Percentiles rank a stretch among this genome's conserved stretches.
Conservation (phyloP, 2,113 vertebrate species). For the Agelaius phoeniceus region DNA sequence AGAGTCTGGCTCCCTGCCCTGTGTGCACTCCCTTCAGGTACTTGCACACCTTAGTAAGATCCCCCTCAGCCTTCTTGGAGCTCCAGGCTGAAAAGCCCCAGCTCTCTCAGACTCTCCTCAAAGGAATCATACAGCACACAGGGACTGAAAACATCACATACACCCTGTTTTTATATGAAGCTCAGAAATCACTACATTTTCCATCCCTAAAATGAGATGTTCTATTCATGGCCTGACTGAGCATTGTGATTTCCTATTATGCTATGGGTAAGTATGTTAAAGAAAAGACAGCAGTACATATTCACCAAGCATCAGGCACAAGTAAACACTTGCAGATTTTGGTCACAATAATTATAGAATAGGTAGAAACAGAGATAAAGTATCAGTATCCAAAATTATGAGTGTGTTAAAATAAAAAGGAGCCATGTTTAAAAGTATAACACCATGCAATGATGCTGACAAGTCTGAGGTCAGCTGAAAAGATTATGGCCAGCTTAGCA, state of each 20-base stretch:
- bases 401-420: background rate
- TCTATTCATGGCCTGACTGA: background rate
- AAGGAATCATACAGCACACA: background rate
- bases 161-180: rapidly evolving
- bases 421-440: background rate
- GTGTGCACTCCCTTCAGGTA: background rate
- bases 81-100: background rate
- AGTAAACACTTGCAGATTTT: background rate
- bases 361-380: background rate
- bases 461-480: background rate
- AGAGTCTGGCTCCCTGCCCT: background rate
- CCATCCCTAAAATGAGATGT: background rate
- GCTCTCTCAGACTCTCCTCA: background rate
- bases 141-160: background rate
- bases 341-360: background rate
- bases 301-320: background rate
- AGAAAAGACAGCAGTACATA: background rate
- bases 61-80: rapidly evolving
- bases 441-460: background rate
- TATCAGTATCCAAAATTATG: background rate
- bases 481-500: background rate
- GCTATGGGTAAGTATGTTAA: background rate
- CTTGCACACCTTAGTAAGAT: background rate
- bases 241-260: background rate
- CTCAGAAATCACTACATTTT: background rate